Base-by-base conservation (phyloP, 2,888 invertebrate species). In the Cecidostiba fungosa region DNA sequence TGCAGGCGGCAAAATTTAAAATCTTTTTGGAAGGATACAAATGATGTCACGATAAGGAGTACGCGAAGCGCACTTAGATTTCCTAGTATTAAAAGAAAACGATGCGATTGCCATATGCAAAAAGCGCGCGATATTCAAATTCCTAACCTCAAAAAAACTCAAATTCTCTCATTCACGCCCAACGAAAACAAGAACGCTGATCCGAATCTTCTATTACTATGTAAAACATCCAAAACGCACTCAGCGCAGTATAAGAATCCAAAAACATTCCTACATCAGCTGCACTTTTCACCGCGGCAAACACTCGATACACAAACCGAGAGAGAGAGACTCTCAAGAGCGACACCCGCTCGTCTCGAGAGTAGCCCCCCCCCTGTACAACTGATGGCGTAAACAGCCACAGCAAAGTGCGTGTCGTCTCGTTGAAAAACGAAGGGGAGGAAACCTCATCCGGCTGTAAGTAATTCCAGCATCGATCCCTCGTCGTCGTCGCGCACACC, bases 391-490 rank as follows among this genome's bases (percentile, higher is more conserved):
- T 8, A 36, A 32, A 39, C 36, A 36, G 32, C 36, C 70, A 36
- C 23, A 10, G 70, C 36, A 19, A 70, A 70, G 70, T 70, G 70
- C 70, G 70, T n/a, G 70, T 36, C 36, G 26, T 26, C 12, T 66
- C 26, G 36, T 16, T 12, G 32, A 78, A 78, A 32, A 77, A 77
- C 32, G 47, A 62, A 14, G 29, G 62, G 50, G 43, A 26, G 23
- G 23, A 36, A 12, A 72, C 23, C 36, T 69, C 66, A 78, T 78
- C 66, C 29, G 39, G 10, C 8, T 36, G 62, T 16, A 62, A 19
- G 43, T 47, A 69, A 77, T 78, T 78, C 39, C 4, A 47, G 36
- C 69, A 78, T 78, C 79, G 50, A 70, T 70, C 70, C 32, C 19
- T 5, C 73, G 26, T 8, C 19, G 23, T 47, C 32, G 19, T 19